A percentile compares a stretch with the other conserved stretches of the same genome.
Evolutionary conservation across 2,888 invertebrate genomes (phyloP).

Genomic region (Polymixis flavicincta): DNA sequence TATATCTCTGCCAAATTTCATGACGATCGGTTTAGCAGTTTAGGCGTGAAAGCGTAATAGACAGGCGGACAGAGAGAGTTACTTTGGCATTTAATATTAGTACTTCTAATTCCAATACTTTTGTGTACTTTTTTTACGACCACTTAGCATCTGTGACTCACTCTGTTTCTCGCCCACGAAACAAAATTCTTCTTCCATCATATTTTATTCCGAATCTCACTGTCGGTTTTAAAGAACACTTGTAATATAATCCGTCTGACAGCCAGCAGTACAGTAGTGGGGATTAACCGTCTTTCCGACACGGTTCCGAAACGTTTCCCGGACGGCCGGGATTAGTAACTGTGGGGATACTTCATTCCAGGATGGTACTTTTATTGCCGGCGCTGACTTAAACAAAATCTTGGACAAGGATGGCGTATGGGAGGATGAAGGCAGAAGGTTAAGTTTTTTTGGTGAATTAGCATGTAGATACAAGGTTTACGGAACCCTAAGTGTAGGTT

Average conservation of each 20-base stretch:
- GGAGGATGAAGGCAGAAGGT: constrained; percentile 5
- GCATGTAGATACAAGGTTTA: too few species aligned
- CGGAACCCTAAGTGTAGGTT: too few species aligned
- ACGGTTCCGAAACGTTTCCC: constrained; percentile 56
- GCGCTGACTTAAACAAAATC: constrained; percentile 54
- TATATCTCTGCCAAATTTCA: too few species aligned
- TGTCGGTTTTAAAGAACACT: constrained; percentile 53
- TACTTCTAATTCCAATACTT: not conserved
- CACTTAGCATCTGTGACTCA: not conserved
- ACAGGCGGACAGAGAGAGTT: too few species aligned
- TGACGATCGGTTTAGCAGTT: too few species aligned
- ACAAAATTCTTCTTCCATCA: constrained; percentile 6
- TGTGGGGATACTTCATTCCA: constrained; percentile 48
- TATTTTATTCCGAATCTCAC: constrained; percentile 41
- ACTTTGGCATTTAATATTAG: too few species aligned
- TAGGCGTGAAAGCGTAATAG: too few species aligned
- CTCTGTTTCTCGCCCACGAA: not conserved
- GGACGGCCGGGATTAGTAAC: constrained; percentile 53
- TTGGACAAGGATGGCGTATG: constrained; percentile 9
- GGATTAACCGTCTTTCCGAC: constrained; percentile 54
- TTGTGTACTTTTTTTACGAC: not conserved
- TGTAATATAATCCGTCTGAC: constrained; percentile 50
- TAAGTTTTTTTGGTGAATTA: not conserved
- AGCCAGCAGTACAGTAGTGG: constrained; percentile 46
- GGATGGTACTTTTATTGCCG: constrained; percentile 51